Conservation (phyloP, 2,888 invertebrate genomes). For the Amblyjoppa fuscipennis region DNA sequence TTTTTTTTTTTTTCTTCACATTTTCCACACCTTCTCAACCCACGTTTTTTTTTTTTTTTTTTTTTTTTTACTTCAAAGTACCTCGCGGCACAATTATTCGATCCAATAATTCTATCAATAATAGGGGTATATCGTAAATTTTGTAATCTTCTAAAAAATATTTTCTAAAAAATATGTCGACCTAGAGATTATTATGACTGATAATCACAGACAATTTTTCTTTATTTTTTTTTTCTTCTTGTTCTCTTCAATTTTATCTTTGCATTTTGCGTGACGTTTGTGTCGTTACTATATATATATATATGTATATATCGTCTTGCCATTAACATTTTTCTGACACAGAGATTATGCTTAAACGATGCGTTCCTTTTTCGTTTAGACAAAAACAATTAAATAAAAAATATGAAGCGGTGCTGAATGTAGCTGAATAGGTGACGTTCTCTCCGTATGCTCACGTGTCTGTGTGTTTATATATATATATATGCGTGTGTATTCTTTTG, state of each 20-base stretch:
- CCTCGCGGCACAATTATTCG: slow-evolving; percentile 74
- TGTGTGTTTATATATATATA: slow-evolving; percentile 42
- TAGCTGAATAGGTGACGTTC: slow-evolving; percentile 67
- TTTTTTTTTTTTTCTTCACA: slow-evolving; percentile 7
- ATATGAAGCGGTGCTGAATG: slow-evolving; percentile 74
- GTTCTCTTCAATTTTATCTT: slow-evolving; percentile 67
- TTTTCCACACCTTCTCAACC: slow-evolving; percentile 43
- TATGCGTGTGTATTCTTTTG: slow-evolving; percentile 30
- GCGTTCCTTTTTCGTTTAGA: slow-evolving; percentile 37
- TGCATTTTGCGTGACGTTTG: slow-evolving; percentile 63
- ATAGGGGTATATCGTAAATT: slow-evolving; percentile 84
- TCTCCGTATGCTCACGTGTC: slow-evolving; percentile 68
- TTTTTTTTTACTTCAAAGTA: slow-evolving; percentile 60
- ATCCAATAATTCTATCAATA: slow-evolving; percentile 83
- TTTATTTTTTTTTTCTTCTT: slow-evolving; percentile 70
- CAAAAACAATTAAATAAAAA: slow-evolving; percentile 1
- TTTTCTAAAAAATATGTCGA: slow-evolving; percentile 85
- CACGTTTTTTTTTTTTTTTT: slow-evolving; percentile 12
- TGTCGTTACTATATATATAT: slow-evolving; percentile 3
- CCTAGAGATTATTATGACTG: slow-evolving; percentile 85
- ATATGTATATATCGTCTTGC: slow-evolving; percentile 20
- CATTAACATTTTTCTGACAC: slow-evolving; percentile 49
- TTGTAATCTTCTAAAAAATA: slow-evolving; percentile 85
- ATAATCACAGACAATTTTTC: slow-evolving; percentile 85
- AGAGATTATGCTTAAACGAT: slow-evolving; percentile 61